Conservation (phyloP, 2,797 vertebrate species). For the Molossus alvarezi region DNA sequence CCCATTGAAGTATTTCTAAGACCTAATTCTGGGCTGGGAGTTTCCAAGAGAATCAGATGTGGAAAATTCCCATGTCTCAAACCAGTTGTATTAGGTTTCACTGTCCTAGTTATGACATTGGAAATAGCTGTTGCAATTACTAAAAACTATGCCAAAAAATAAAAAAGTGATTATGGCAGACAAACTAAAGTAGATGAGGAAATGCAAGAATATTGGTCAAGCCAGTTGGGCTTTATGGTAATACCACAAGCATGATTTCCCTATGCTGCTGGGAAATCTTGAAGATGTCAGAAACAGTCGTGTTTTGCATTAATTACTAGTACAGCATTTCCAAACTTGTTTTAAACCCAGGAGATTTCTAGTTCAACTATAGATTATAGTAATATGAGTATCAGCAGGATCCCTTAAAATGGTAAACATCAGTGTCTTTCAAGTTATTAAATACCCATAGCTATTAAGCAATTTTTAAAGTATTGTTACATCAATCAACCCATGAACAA, state of each 20-base stretch:
- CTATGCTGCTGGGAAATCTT: conserved; percentile 14
- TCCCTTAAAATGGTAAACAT: conserved; percentile 55
- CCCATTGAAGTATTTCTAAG: conserved; percentile 42
- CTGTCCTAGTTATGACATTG: conserved; percentile 53
- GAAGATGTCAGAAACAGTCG: conserved; percentile 21
- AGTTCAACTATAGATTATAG: neutral
- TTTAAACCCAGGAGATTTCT: neutral
- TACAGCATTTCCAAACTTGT: conserved; percentile 57
- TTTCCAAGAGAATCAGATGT: conserved; percentile 71
- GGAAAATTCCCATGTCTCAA: conserved; percentile 72
- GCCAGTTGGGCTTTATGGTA: conserved; percentile 27
- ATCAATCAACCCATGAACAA: neutral
- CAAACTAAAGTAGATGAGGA: conserved; percentile 55
- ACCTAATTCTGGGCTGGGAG: conserved; percentile 14
- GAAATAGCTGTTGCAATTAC: conserved; percentile 75
- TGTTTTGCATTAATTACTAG: conserved; percentile 26
- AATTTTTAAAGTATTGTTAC: conserved; percentile 33
- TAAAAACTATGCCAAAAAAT: conserved; percentile 14
- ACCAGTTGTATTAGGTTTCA: conserved; percentile 69
- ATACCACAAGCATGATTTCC: neutral
- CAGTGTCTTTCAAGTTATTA: conserved; percentile 46
- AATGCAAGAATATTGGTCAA: conserved; percentile 54
- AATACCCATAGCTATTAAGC: conserved; percentile 20
- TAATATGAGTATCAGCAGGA: conserved; percentile 15
- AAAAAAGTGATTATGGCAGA: conserved; percentile 39